Base-by-base conservation (phyloP, 2,797 vertebrate species). In the Huso huso region DNA sequence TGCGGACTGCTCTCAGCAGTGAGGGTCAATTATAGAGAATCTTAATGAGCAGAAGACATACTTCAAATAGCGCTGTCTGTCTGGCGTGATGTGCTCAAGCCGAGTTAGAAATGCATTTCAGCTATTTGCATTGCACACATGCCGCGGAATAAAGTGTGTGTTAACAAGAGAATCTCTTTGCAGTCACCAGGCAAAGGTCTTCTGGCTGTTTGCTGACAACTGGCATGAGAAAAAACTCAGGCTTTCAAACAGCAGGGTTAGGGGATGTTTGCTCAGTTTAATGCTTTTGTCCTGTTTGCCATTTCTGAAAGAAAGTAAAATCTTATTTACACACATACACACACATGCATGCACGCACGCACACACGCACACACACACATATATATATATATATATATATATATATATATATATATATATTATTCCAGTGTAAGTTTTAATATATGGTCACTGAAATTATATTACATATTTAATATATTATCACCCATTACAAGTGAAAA, bases 131-230 rank as follows among this genome's bases (percentile, higher is more conserved):
- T 69, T 81, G 73, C 74, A 79, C 74, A 75, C 77, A 76, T 76
- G 49, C 76, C 73, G 63, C 82, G 69, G 83, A 75, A 85, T 87
- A 80, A 73, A 75, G 78, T 81, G 75, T 74, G 75, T 75, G 74
- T 66, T 69, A 72, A 71, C 72, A 76, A 76, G 62, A 67, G 74
- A 73, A 76, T 72, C 78, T 79, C 75, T 50, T 60, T 23, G 9
- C 12, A 15, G 13, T 37, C 23, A 37, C 12, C 55, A 58, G 13
- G 6, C 55, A 58, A n/a, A n/a, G 55, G 55, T 58, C 55, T 37
- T 13, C 55, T 7, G 55, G 12, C 55, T 58, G 55, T 58, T 58
- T 58, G 13, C 55, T 11, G 9, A 58, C 11, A n/a, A n/a, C 11
- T 10, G 55, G 1, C 12, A n/a, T 7, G 11, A 11, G 55, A 37